A percentile compares a stretch with the other conserved stretches of the same genome.
These are phyloP conservation scores for Myotis planiceps DNA, from an alignment of 2,797 vertebrate genomes.

Conservation along the genomic window DNA sequence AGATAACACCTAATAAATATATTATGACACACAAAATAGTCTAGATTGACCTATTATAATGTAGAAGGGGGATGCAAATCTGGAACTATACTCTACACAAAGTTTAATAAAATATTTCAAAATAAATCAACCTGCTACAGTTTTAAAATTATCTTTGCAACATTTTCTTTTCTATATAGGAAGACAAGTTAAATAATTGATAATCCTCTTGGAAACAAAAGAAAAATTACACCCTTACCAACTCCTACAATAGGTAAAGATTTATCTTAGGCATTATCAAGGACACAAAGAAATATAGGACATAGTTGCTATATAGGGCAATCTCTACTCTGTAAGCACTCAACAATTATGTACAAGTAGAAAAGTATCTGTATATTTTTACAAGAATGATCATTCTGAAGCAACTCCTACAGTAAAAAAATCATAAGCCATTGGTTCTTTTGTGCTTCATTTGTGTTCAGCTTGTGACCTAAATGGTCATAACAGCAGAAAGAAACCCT, in stretches of 20 bases:
- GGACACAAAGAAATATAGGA: not conserved
- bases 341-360: not conserved
- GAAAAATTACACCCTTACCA: not conserved
- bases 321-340: not conserved
- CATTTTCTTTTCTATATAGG: not conserved
- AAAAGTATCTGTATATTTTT: not conserved
- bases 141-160: conserved; percentile 36
- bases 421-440: not conserved
- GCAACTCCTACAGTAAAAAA: not conserved
- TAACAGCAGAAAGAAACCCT: not conserved
- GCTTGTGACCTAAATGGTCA: not conserved
- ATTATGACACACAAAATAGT: not conserved
- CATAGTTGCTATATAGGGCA: not conserved
- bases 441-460: not conserved
- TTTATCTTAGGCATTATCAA: conserved; percentile 49
- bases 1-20: not conserved
- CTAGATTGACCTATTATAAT: not conserved
- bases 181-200: not conserved
- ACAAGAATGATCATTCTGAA: not conserved
- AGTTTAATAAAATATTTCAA: conserved; percentile 24
- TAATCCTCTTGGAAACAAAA: not conserved
- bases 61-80: not conserved
- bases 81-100: not conserved
- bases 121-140: not conserved
- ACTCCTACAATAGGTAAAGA: not conserved